Base-by-base conservation (phyloP, 1,140 invertebrate species). In the Zaprionus tsacasi region DNA sequence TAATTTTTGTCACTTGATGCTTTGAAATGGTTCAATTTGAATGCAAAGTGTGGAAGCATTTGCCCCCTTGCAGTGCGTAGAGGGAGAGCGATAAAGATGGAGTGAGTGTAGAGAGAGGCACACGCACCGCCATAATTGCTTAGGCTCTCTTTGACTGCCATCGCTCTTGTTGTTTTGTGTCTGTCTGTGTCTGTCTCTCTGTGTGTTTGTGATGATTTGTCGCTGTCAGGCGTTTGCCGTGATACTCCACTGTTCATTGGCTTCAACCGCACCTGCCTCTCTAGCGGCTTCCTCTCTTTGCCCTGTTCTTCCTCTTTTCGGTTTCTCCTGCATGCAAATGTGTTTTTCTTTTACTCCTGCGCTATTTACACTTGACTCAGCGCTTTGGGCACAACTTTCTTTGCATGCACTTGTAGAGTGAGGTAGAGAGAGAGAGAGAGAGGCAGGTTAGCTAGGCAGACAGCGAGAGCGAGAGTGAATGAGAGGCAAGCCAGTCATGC, bases 191-290 rank as follows among this genome's bases (percentile, higher is more conserved):
- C 21, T 21, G 21, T 21, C 21, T 21, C 48, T 70, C 52, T 79
- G 68, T 63, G 38, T 55, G 33, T 69, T 71, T 57, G 65, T 76
- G 79, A 68, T 76, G 82, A 87, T 85, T 76, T 87, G 76, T 81
- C 48, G 48, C 60, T 55, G 17, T 54, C 36, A 59, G 65, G 58
- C 76, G 76, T 58, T 66, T 76, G 72, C 52, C 43, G 33, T 74
- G 78, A 74, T 85, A 82, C 82, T 87, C 70, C 63, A 82, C 72
- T 87, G 82, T 87, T 82, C 82, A 87, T 87, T 87, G 82, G 76
- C 82, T 87, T 50, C 73, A 71, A 71, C 63, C 72, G 64, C 82
- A 87, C 82, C 82, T 86, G 82, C 79, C 33, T 25, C n/a, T 3
- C 27, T 40, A 1, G 3, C 55, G 30, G 21, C 36, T 27, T 17